Evolutionary conservation across 2,888 invertebrate genomes (phyloP).

Genomic region (Ernsta delagoae): DNA sequence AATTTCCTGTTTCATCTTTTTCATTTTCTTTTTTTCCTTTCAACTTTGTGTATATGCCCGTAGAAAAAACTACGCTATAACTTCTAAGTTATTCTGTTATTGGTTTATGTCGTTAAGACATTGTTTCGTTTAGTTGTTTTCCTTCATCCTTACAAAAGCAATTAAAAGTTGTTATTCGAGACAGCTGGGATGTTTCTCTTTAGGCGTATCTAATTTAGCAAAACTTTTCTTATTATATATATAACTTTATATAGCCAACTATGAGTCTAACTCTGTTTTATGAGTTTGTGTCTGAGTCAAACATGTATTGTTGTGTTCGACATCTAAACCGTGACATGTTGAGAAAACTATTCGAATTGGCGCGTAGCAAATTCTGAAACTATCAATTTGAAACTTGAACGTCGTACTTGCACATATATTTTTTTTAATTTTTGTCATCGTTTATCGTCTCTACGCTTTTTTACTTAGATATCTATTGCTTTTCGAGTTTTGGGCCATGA

Average conservation of each 20-base stretch:
- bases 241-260: neutral
- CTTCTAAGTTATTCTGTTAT: neutral
- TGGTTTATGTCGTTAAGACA: neutral
- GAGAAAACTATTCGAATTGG: neutral
- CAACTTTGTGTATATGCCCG: neutral
- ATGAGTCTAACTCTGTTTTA: neutral
- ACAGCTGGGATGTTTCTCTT: neutral
- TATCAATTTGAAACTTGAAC: no score
- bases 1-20: conserved; percentile 8
- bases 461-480: no score
- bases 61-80: neutral
- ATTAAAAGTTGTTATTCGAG: conserved; percentile 12
- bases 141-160: neutral
- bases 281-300: neutral
- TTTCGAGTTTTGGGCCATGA: no score
- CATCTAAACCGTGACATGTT: neutral
- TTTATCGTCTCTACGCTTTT: no score
- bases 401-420: no score
- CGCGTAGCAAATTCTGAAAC: no score
- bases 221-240: conserved; percentile 18
- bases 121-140: neutral
- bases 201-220: conserved; percentile 6
- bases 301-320: neutral
- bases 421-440: no score
- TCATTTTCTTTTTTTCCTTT: neutral